Percentiles rank a stretch among this genome's conserved stretches.
phyloP scores from a whole-genome alignment of 2,888 invertebrate genomes.

The Zonitis immaculata region DNA sequence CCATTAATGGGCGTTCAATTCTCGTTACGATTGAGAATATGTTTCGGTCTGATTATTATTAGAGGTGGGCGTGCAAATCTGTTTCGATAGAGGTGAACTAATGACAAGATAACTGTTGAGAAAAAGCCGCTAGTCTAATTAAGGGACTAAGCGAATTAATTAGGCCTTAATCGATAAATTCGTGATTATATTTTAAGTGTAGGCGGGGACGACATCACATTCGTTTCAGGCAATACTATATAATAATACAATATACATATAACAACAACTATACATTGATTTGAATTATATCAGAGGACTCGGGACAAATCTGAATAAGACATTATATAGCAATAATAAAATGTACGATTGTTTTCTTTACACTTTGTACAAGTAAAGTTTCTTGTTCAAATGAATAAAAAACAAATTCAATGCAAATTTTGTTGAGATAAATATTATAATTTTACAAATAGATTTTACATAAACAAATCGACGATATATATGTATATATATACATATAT shows the following conservation, averaged over 20 bases:
- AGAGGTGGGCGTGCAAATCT: slow-evolving; percentile 25
- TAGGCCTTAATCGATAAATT: slow-evolving; percentile 33
- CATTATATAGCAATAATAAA: slow-evolving; percentile 2
- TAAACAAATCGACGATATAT: too few species aligned
- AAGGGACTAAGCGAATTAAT: slow-evolving; percentile 30
- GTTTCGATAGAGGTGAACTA: slow-evolving; percentile 28
- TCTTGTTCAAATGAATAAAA: neutral
- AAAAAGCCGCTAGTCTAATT: slow-evolving; percentile 32
- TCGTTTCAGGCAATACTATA: slow-evolving; percentile 19
- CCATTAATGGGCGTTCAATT: slow-evolving; percentile 16
- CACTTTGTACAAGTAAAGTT: neutral
- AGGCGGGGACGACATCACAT: slow-evolving; percentile 27
- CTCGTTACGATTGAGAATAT: slow-evolving; percentile 24
- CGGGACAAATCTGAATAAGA: neutral
- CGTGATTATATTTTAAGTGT: slow-evolving; percentile 30
- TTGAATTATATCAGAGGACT: too few species aligned
- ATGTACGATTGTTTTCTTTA: neutral
- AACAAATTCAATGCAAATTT: slow-evolving; percentile 34
- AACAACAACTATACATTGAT: neutral
- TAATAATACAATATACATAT: slow-evolving; percentile 1
- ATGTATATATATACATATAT: too few species aligned
- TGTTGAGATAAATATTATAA: slow-evolving; percentile 10
- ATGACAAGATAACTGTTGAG: slow-evolving; percentile 31
- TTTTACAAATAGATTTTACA: too few species aligned
- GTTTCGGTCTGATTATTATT: slow-evolving; percentile 33